Evolutionary conservation across 2,888 invertebrate genomes (phyloP), one percentile per base, ranked within the genome.

Genomic region (Drosophila buzzatii): DNA sequence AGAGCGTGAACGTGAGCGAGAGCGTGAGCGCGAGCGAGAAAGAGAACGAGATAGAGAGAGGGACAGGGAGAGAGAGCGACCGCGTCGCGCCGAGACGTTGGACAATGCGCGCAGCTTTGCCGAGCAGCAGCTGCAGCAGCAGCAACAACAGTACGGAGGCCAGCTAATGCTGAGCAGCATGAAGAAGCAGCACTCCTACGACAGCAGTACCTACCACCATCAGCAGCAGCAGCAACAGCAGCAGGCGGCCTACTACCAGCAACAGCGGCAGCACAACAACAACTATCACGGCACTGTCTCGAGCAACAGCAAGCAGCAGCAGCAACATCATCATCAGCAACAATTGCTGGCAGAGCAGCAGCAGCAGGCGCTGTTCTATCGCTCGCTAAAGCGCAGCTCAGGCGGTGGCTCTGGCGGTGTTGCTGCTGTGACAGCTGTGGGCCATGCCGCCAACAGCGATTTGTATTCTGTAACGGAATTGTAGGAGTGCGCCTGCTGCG

Each of bases 381-480:
- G 94, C 60, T 94, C 94, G 16, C 85, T 94, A 35, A 94, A 94
- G 81, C 93, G 94, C 5, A 74, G 81, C n/a, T 83, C 70, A 12
- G 78, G 73, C 20, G 64, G 49, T 0, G 56, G 51, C 9, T 39
- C 37, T 16, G 64, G 55, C 0, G 76, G 55, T 7, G 62, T 74
- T 8, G 73, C 55, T 8, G 77, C 72, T 16, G 71, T 35, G 10
- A 56, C 53, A 20, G 18, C 81, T 14, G 92, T 93, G 31, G 92
- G 91, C 14, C 91, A 92, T 58, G 94, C 94, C 60, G 94, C 94
- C 52, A 70, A 94, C 72, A 93, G 94, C 63, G 95, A 96, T 91
- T 92, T 97, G 78, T 97, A 96, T 91, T 96, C 96, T 57, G 96
- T 97, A 79, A 96, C 97, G 64, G 96, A 95, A 91, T 94, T 95